Conservation (phyloP, 1,140 invertebrate species). For the Drosophila malerkotliana region DNA sequence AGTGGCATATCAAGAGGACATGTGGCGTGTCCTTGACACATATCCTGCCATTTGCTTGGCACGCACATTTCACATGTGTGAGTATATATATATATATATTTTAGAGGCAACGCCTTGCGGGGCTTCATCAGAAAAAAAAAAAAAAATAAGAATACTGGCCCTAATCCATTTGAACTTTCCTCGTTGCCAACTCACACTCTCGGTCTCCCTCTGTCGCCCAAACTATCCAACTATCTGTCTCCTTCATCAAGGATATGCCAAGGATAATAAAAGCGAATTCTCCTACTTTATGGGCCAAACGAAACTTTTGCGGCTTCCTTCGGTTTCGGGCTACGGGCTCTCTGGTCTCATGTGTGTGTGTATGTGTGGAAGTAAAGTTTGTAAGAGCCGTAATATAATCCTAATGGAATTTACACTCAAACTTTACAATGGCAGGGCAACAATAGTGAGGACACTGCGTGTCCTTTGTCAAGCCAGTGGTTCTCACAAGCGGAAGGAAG, state of each 20-base stretch:
- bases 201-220: not conserved
- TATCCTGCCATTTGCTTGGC: constrained; percentile 58
- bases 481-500: constrained; percentile 5
- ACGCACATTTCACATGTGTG: constrained; percentile 41
- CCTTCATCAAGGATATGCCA: constrained; percentile 42
- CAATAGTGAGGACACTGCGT: constrained; percentile 48
- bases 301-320: constrained; percentile 68
- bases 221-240: not conserved
- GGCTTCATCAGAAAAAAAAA: constrained; percentile 44
- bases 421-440: constrained; percentile 60
- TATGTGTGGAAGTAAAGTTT: not conserved
- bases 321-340: not conserved
- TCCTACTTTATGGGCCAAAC: constrained; percentile 64
- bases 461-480: constrained; percentile 51
- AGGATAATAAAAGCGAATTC: constrained; percentile 75
- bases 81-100: constrained; percentile 6
- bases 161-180: constrained; percentile 76
- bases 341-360: not conserved
- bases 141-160: constrained; percentile 27
- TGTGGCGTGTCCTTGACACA: constrained; percentile 74
- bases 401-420: constrained; percentile 81
- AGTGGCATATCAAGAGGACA: not conserved
- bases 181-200: constrained; percentile 28
- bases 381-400: constrained; percentile 70
- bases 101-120: constrained; percentile 63